A percentile compares a stretch with the other conserved stretches of the same genome.
phyloP scores from a whole-genome alignment of 2,113 vertebrate species.

The Microcebus murinus region DNA sequence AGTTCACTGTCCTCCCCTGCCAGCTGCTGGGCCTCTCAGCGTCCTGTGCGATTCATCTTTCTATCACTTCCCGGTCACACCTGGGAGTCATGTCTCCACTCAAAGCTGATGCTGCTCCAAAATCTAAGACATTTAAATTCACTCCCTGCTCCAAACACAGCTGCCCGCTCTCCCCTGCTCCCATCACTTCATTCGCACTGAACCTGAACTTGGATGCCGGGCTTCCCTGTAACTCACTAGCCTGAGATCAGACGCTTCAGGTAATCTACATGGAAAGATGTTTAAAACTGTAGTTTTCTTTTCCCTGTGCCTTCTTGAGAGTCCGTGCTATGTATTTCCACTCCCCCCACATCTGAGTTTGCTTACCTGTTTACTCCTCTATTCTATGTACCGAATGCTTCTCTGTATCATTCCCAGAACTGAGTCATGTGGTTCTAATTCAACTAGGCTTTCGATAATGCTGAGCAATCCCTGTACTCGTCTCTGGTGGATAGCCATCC shows the following conservation, averaged over 20 bases:
- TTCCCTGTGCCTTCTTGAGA: not conserved
- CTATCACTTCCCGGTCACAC: not conserved
- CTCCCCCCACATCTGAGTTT: not conserved
- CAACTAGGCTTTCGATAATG: not conserved
- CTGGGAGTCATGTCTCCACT: not conserved
- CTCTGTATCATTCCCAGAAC: not conserved
- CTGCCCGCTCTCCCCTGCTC: not conserved
- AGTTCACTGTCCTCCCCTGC: not conserved
- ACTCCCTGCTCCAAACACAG: not conserved
- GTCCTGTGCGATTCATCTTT: not conserved
- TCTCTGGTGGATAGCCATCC: not conserved
- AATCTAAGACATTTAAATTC: not conserved
- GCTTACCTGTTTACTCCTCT: not conserved
- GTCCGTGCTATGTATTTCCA: not conserved
- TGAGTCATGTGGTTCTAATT: not conserved
- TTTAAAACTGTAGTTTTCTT: not conserved
- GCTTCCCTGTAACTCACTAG: not conserved
- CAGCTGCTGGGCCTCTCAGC: not conserved
- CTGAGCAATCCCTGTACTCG: not conserved
- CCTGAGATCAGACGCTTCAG: not conserved
- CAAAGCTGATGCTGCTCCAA: not conserved
- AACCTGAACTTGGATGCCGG: not conserved
- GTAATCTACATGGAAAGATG: not conserved
- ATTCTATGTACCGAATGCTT: not conserved
- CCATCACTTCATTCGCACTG: not conserved